Conservation (phyloP, 2,888 invertebrate genomes). For the Alloplasta piceator region DNA sequence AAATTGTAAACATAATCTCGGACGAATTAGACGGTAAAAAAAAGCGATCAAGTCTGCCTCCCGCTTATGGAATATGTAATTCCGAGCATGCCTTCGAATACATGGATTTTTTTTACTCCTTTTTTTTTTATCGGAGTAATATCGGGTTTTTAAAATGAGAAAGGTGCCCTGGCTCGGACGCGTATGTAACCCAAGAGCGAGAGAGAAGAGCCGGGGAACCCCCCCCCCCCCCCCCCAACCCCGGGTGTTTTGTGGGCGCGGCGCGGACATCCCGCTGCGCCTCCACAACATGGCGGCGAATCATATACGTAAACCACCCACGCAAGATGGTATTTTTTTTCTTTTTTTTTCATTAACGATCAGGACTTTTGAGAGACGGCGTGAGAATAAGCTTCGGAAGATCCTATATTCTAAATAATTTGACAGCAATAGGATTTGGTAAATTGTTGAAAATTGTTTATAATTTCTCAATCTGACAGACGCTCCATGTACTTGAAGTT, state of each 20-base stretch:
- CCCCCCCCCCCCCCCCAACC: no score
- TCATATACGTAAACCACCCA: slow-evolving; percentile 74
- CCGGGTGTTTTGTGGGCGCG: slow-evolving; percentile 77
- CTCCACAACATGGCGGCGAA: slow-evolving; percentile 77
- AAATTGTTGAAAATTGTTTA: no score
- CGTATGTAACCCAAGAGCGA: slow-evolving; percentile 33
- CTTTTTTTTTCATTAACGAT: slow-evolving; percentile 8
- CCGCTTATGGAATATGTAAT: not conserved
- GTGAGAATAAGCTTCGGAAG: slow-evolving; percentile 13
- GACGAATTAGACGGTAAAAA: not conserved
- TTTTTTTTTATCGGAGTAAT: not conserved
- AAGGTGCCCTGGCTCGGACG: slow-evolving; percentile 4
- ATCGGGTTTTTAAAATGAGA: slow-evolving; percentile 32
- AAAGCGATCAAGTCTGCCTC: not conserved
- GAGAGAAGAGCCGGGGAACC: slow-evolving; percentile 39
- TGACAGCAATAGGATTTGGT: no score
- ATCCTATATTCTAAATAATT: no score
- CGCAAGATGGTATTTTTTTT: slow-evolving; percentile 57
- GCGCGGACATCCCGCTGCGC: slow-evolving; percentile 79
- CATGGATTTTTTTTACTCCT: not conserved
- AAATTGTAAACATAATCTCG: not conserved
- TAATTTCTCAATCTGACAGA: no score
- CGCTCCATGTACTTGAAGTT: no score
- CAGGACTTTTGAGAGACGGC: slow-evolving; percentile 25
- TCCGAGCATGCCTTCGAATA: not conserved